Percentiles rank a stretch among this genome's conserved stretches.
Evolutionary conservation across 2,113 vertebrate genomes (phyloP).

Genomic region (Suncus etruscus): DNA sequence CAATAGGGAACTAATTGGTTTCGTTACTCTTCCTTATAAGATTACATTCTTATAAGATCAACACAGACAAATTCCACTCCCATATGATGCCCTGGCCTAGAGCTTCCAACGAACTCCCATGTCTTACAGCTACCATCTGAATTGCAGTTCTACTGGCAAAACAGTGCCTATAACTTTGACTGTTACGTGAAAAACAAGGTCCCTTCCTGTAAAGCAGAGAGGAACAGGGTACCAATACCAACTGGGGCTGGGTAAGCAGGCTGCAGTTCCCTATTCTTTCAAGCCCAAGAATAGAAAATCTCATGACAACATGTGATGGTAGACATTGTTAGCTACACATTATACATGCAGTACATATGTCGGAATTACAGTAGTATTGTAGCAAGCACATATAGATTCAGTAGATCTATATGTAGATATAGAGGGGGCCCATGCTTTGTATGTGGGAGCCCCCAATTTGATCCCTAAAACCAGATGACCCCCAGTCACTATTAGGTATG

Average conservation of each 20-base stretch:
- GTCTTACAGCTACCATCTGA: neutral
- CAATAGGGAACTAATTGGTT: neutral
- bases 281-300: neutral
- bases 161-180: neutral
- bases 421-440: too few species aligned
- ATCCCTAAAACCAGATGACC: too few species aligned
- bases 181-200: slow-evolving; percentile 20
- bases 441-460: too few species aligned
- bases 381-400: neutral
- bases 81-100: neutral
- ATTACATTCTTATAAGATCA: slow-evolving; percentile 1
- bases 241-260: neutral
- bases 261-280: neutral
- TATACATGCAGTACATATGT: neutral
- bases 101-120: neutral
- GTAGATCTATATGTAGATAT: too few species aligned
- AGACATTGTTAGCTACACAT: neutral
- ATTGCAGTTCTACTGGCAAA: neutral
- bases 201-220: neutral
- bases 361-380: neutral
- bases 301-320: too few species aligned
- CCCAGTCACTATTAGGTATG: too few species aligned
- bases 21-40: slow-evolving; percentile 19
- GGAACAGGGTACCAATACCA: neutral
- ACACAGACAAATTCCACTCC: slow-evolving; percentile 15